phyloP scores from a whole-genome alignment of 1,140 invertebrate genomes.

The Camponotus pennsylvanicus region DNA sequence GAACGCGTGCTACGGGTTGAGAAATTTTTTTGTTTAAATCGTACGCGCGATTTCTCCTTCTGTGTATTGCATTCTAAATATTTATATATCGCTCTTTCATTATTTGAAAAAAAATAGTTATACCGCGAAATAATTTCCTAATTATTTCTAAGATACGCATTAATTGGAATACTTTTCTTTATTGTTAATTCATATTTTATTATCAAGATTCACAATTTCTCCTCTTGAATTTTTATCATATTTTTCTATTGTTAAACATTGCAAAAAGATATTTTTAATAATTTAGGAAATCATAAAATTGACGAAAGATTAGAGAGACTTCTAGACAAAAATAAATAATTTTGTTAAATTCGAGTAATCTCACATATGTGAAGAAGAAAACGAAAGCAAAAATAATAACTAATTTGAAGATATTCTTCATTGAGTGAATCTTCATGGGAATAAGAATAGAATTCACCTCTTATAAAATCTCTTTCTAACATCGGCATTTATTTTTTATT shows the following conservation, averaged over 20 bases:
- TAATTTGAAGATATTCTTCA: conserved; percentile 29
- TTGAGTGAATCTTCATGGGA: not conserved
- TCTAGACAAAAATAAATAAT: not conserved
- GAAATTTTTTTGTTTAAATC: not conserved
- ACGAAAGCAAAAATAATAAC: conserved; percentile 31
- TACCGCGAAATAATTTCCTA: no score
- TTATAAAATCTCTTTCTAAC: not conserved
- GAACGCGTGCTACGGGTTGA: not conserved
- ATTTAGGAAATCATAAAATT: conserved; percentile 5
- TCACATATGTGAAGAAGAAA: conserved; percentile 34
- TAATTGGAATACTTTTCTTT: not conserved
- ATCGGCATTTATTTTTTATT: not conserved
- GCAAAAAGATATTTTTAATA: not conserved
- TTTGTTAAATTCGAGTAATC: conserved; percentile 1
- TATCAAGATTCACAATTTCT: no score
- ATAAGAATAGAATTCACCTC: not conserved
- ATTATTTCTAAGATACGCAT: not conserved
- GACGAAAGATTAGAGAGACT: not conserved
- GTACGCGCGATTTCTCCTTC: not conserved
- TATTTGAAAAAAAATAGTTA: no score
- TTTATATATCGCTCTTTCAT: not conserved
- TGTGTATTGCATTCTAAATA: not conserved
- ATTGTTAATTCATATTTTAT: not conserved
- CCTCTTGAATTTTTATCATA: not conserved
- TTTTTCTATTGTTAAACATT: not conserved